Conservation (phyloP, 1,140 invertebrate species). For the Drosophila elegans region DNA sequence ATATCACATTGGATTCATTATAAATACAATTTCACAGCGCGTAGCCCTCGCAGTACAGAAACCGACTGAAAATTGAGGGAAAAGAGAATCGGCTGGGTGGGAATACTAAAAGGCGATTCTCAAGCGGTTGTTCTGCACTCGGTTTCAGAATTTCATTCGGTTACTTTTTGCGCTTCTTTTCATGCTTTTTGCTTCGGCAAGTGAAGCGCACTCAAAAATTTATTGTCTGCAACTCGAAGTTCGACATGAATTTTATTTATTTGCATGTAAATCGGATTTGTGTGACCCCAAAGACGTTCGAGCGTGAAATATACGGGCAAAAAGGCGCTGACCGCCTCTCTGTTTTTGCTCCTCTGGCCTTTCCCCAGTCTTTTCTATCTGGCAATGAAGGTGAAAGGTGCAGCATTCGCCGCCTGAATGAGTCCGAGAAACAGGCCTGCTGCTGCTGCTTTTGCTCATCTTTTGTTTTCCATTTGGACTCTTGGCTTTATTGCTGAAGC, state of each 20-base stretch:
- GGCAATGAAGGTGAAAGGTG: conserved; percentile 51
- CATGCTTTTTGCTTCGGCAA: conserved; percentile 28
- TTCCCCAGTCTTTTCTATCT: conserved; percentile 23
- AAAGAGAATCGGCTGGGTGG: background rate
- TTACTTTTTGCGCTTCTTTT: conserved; percentile 24
- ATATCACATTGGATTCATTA: conserved; percentile 78
- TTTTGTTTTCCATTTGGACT: conserved; percentile 50
- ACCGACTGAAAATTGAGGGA: conserved; percentile 20
- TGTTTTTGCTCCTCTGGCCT: background rate
- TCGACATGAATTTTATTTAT: conserved; percentile 84
- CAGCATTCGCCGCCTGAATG: conserved; percentile 52
- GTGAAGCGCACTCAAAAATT: conserved; percentile 82
- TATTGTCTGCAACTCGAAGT: conserved; percentile 81
- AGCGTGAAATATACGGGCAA: conserved; percentile 76
- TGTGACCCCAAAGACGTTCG: conserved; percentile 79
- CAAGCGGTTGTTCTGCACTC: conserved; percentile 42
- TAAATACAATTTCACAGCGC: conserved; percentile 79
- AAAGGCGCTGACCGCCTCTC: conserved; percentile 54
- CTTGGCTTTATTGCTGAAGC: conserved; percentile 46
- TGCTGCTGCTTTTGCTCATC: conserved; percentile 28
- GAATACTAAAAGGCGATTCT: conserved; percentile 43
- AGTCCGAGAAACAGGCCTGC: conserved; percentile 37
- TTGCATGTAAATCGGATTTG: conserved; percentile 84
- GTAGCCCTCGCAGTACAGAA: conserved; percentile 33
- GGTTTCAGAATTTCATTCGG: conserved; percentile 19